Conservation (phyloP, 2,888 invertebrate species). For the Agrotis clavis region DNA sequence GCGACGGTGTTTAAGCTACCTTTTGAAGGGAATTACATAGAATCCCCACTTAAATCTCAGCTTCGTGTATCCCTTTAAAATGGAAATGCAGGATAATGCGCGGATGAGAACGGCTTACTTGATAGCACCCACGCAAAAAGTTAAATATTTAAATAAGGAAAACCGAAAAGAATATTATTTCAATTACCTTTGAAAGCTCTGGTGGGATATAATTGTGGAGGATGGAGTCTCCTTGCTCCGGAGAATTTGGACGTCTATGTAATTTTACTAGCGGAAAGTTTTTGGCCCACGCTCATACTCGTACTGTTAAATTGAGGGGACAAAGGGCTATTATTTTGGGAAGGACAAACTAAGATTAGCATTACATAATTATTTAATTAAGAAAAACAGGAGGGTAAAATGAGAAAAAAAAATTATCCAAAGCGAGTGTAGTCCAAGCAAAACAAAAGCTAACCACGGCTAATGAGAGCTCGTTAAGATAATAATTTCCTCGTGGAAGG, state of each 20-base stretch:
- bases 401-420: constrained; percentile 69
- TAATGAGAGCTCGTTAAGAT: constrained; percentile 82
- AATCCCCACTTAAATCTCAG: constrained; percentile 74
- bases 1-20: constrained; percentile 68
- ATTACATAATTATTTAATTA: constrained; percentile 82
- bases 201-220: constrained; percentile 44
- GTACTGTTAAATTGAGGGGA: constrained; percentile 45
- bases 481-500: constrained; percentile 77
- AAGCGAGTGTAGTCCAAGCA: constrained; percentile 69
- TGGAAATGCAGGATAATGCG: constrained; percentile 80
- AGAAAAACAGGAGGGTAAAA: constrained; percentile 70
- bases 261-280: constrained; percentile 30
- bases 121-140: constrained; percentile 68
- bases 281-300: constrained; percentile 34
- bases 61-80: constrained; percentile 76
- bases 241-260: constrained; percentile 26
- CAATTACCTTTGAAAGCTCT: constrained; percentile 72
- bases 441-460: constrained; percentile 79
- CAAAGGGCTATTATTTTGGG: constrained; percentile 71
- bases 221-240: constrained; percentile 24
- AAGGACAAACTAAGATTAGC: constrained; percentile 76
- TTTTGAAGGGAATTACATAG: constrained; percentile 73
- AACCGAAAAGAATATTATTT: constrained; percentile 70
- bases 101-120: constrained; percentile 77
- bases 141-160: constrained; percentile 77